Evolutionary conservation across 1,140 invertebrate species (phyloP).

Genomic region (Eueides isabella): DNA sequence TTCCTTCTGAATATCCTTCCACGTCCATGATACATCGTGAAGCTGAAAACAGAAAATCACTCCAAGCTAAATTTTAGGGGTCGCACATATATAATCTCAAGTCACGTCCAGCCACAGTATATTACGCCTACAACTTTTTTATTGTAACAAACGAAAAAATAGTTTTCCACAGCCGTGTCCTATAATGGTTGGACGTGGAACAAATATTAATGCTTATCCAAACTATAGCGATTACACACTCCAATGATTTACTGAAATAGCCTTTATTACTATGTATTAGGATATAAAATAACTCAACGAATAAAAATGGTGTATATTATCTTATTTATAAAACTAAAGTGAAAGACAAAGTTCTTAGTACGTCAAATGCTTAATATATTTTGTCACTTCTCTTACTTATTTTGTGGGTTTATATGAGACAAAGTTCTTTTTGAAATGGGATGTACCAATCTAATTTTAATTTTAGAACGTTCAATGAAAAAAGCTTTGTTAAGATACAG

Average conservation of each 20-base stretch:
- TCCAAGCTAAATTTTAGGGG: background rate
- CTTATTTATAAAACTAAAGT: background rate
- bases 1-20: no score
- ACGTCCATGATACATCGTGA: no score
- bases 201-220: conserved; percentile 33
- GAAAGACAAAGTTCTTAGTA: background rate
- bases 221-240: conserved; percentile 28
- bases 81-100: conserved; percentile 22
- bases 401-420: background rate
- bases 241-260: background rate
- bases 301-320: background rate
- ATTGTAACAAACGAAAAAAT: conserved; percentile 39
- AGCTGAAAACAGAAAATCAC: no score
- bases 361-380: conserved; percentile 1
- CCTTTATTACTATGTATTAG: background rate
- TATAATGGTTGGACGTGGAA: conserved; percentile 31
- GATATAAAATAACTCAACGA: background rate
- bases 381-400: background rate
- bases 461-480: no score
- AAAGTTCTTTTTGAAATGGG: background rate
- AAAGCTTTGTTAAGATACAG: no score
- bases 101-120: conserved; percentile 37
- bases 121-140: conserved; percentile 40
- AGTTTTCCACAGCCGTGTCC: conserved; percentile 35
- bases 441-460: no score